A percentile compares a stretch with the other conserved stretches of the same genome.
Conservation (phyloP, 2,797 vertebrate species). For the Parotocinclus haroldoi region DNA sequence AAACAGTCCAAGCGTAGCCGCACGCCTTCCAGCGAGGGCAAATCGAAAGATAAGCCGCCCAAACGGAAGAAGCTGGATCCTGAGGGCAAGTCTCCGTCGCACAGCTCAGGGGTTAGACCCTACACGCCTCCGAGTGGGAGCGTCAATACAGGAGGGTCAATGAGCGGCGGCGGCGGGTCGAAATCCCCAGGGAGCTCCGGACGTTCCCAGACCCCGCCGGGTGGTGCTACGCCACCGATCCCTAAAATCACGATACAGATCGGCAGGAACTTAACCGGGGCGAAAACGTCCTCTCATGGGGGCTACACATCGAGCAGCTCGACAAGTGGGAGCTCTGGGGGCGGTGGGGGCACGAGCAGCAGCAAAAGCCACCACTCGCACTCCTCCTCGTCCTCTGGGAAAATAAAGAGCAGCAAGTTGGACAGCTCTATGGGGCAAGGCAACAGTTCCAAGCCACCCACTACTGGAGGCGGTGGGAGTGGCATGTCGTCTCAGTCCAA, state of each 20-base stretch:
- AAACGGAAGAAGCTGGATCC: constrained; percentile 93
- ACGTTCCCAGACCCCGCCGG: constrained; percentile 93
- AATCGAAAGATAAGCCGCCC: constrained; percentile 93
- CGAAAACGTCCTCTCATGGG: constrained; percentile 89
- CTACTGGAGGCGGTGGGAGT: constrained; percentile 70
- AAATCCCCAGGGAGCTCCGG: constrained; percentile 95
- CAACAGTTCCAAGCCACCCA: constrained; percentile 82
- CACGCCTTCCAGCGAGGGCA: constrained; percentile 93
- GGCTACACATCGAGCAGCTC: constrained; percentile 89
- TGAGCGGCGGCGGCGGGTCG: constrained; percentile 89
- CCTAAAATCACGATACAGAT: constrained; percentile 99
- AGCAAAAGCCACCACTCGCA: constrained; percentile 97
- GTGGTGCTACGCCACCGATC: constrained; percentile 92
- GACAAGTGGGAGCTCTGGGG: constrained; percentile 65
- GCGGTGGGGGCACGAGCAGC: constrained; percentile 65
- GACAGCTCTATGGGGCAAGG: constrained; percentile 81
- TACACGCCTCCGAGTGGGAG: constrained; percentile 94
- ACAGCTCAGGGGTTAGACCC: constrained; percentile 87
- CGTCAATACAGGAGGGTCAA: constrained; percentile 76
- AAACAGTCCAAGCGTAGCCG: constrained; percentile 94
- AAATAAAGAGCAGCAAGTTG: constrained; percentile 90
- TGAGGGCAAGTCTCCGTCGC: constrained; percentile 94
- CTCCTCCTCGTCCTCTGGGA: constrained; percentile 90
- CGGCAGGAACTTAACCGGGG: constrained; percentile 89
- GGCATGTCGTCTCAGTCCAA: constrained; percentile 79